Evolutionary conservation across 2,113 vertebrate species (phyloP).

Genomic region (Cricetomys ansorgei): DNA sequence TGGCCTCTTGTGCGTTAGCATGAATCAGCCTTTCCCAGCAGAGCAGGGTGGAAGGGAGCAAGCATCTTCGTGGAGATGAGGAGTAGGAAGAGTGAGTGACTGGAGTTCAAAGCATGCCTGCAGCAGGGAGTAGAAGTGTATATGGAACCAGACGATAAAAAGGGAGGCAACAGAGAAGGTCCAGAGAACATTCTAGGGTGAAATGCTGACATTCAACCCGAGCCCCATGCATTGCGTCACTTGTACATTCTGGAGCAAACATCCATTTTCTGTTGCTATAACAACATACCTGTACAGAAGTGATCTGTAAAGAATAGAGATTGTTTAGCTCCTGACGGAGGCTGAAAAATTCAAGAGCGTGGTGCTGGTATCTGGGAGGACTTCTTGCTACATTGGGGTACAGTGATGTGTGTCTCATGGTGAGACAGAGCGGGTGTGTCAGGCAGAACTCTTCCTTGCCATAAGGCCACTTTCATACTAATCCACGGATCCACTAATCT

Average conservation of each 20-base stretch:
- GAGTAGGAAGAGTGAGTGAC: neutral
- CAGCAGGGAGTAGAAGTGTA: neutral
- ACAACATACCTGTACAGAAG: neutral
- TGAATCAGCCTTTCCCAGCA: neutral
- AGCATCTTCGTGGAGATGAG: neutral
- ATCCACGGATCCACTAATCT: neutral
- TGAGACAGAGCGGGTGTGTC: neutral
- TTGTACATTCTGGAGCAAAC: neutral
- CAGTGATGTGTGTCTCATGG: neutral
- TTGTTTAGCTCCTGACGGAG: neutral
- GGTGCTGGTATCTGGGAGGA: neutral
- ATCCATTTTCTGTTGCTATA: constrained; percentile 21
- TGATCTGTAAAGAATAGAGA: neutral
- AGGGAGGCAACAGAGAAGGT: neutral
- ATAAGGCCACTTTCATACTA: no score
- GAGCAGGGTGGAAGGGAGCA: neutral
- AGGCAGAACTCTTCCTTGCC: neutral
- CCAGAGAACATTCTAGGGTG: neutral
- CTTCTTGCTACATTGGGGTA: neutral
- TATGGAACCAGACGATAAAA: neutral
- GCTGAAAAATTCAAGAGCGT: neutral
- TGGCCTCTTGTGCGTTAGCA: neutral
- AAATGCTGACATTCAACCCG: neutral
- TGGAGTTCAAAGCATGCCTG: neutral
- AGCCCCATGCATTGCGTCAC: neutral